These are phyloP conservation scores for Acanthurus lineatus DNA, from an alignment of 2,797 vertebrate species.

Conservation along the genomic window DNA sequence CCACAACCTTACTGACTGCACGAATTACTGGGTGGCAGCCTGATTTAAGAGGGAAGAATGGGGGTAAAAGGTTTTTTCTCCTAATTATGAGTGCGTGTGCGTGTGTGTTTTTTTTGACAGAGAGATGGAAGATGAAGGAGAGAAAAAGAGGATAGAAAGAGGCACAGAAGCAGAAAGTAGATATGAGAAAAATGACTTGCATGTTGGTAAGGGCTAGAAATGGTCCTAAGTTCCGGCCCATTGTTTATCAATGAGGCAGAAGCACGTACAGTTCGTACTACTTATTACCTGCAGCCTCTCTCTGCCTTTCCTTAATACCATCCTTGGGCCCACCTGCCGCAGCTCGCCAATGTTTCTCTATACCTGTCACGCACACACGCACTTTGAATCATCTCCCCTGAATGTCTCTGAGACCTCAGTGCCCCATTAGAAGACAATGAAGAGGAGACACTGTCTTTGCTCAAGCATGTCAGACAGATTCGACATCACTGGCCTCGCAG, in stretches of 20 bases:
- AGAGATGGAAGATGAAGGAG: conserved; percentile 28
- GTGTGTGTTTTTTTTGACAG: conserved; percentile 16
- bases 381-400: conserved; percentile 40
- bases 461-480: conserved; percentile 66
- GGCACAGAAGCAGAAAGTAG: conserved; percentile 19
- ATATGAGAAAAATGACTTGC: conserved; percentile 73
- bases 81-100: background rate
- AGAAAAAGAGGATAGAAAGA: conserved; percentile 15
- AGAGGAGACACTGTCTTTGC: conserved; percentile 63
- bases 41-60: background rate
- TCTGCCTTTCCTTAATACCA: conserved; percentile 64
- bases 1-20: conserved; percentile 27
- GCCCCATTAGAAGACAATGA: conserved; percentile 66
- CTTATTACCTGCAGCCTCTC: conserved; percentile 71
- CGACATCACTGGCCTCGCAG: conserved; percentile 46
- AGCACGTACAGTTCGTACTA: conserved; percentile 59
- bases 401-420: conserved; percentile 45
- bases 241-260: conserved; percentile 76
- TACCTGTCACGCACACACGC: conserved; percentile 27
- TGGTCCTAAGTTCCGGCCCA: conserved; percentile 67
- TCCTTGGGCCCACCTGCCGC: conserved; percentile 63
- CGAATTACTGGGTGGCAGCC: background rate
- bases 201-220: conserved; percentile 73
- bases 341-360: conserved; percentile 45
- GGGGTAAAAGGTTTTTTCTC: background rate